A percentile compares a stretch with the other conserved stretches of the same genome.
Evolutionary conservation across 2,888 invertebrate species (phyloP).

Genomic region (Synergus gifuensis): DNA sequence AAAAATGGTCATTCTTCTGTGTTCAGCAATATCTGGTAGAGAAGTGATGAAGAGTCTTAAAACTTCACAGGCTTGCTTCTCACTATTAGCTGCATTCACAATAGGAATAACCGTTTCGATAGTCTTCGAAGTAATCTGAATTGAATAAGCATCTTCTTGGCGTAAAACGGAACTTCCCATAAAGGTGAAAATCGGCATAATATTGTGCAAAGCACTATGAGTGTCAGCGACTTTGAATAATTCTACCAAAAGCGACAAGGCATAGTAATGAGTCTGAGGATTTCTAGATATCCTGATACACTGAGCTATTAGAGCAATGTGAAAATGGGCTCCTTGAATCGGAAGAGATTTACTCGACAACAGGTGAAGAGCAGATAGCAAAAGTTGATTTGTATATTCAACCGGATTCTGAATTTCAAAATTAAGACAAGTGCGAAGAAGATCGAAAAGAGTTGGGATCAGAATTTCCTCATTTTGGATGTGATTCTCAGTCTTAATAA

Average conservation of each 20-base stretch:
- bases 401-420: constrained; percentile 90
- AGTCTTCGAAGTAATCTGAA: constrained; percentile 94
- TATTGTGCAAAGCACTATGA: constrained; percentile 84
- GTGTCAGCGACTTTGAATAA: constrained; percentile 70
- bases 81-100: constrained; percentile 78
- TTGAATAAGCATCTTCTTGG: constrained; percentile 96
- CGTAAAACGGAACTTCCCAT: constrained; percentile 96
- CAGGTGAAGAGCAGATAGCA: constrained; percentile 87
- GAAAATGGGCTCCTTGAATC: constrained; percentile 79
- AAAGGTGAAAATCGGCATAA: constrained; percentile 98
- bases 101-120: constrained; percentile 94
- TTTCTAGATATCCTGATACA: constrained; percentile 94
- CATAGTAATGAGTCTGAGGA: constrained; percentile 97
- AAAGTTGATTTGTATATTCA: constrained; percentile 93
- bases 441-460: constrained; percentile 87
- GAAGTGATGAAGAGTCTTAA: constrained; percentile 95
- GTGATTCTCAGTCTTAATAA: constrained; percentile 91
- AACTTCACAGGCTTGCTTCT: constrained; percentile 82
- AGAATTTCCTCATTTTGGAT: constrained; percentile 83
- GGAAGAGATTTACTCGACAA: constrained; percentile 61
- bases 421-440: constrained; percentile 88
- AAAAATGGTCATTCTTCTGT: constrained; percentile 90
- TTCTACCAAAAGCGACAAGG: constrained; percentile 89
- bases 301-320: constrained; percentile 89
- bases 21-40: constrained; percentile 94